Percentiles rank a stretch among this genome's conserved stretches.
Conservation (phyloP, 1,140 invertebrate species). For the Brachionus koreanus region DNA sequence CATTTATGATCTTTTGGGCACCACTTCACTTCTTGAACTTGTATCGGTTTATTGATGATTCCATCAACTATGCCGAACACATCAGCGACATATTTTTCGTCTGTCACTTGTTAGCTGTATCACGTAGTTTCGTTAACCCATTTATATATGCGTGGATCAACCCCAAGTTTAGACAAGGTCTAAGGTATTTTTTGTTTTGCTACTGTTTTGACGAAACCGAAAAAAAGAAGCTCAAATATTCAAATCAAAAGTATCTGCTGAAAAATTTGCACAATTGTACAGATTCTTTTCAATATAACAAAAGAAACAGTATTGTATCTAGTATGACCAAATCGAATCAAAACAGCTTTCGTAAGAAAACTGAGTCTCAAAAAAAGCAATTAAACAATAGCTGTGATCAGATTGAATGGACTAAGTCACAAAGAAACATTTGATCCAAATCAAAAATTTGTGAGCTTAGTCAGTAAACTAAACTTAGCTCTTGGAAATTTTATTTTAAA, state of each 20-base stretch:
- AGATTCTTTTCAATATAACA: background rate
- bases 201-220: background rate
- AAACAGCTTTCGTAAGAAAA: background rate
- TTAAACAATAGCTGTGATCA: too few species aligned
- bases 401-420: too few species aligned
- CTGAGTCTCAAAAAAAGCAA: background rate
- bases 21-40: conserved; percentile 38
- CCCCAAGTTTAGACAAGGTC: background rate
- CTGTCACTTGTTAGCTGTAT: conserved; percentile 27
- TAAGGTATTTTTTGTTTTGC: background rate
- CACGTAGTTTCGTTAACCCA: conserved; percentile 28
- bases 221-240: background rate
- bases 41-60: conserved; percentile 17
- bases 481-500: too few species aligned
- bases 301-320: background rate
- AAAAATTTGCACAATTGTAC: background rate
- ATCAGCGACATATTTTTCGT: conserved; percentile 27
- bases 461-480: too few species aligned
- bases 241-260: background rate
- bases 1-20: conserved; percentile 37
- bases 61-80: background rate
- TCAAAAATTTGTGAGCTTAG: too few species aligned
- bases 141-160: conserved; percentile 36
- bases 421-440: too few species aligned
- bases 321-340: background rate